phyloP scores from a whole-genome alignment of 2,797 vertebrate species.

The Poeciliopsis turneri region DNA sequence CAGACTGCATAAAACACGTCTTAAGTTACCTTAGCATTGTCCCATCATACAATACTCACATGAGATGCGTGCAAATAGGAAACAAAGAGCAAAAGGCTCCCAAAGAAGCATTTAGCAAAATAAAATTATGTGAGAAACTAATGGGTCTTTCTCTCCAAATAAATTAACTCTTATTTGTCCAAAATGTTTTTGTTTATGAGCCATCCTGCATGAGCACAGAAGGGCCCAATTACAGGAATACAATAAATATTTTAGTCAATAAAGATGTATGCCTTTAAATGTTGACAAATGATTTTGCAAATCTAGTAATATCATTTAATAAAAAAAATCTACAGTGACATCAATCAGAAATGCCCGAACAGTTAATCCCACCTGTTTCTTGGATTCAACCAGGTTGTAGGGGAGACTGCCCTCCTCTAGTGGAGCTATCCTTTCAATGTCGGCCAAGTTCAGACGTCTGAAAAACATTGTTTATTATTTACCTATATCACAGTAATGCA shows the following conservation, averaged over 20 bases:
- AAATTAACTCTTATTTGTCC: neutral
- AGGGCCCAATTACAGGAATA: neutral
- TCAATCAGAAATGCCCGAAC: neutral
- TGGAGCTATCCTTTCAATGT: constrained; percentile 97
- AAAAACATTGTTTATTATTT: constrained; percentile 19
- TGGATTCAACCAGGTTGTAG: constrained; percentile 91
- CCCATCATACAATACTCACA: neutral
- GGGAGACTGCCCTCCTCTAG: constrained; percentile 93
- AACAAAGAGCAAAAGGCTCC: neutral
- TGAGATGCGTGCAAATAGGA: neutral
- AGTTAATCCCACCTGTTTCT: constrained; percentile 86
- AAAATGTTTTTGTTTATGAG: neutral
- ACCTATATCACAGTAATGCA: neutral
- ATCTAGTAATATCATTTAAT: neutral
- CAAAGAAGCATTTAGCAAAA: neutral
- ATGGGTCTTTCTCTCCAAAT: neutral
- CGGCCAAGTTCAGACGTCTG: constrained; percentile 92
- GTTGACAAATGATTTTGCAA: neutral
- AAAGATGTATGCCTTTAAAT: neutral
- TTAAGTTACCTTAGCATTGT: neutral
- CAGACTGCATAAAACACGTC: neutral
- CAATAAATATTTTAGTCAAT: neutral
- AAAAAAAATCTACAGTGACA: neutral
- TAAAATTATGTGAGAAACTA: neutral
- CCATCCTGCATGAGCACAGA: neutral